Evolutionary conservation across 2,113 vertebrate species (phyloP), one percentile per base, ranked within the genome.

Genomic region (Petroica traversi): DNA sequence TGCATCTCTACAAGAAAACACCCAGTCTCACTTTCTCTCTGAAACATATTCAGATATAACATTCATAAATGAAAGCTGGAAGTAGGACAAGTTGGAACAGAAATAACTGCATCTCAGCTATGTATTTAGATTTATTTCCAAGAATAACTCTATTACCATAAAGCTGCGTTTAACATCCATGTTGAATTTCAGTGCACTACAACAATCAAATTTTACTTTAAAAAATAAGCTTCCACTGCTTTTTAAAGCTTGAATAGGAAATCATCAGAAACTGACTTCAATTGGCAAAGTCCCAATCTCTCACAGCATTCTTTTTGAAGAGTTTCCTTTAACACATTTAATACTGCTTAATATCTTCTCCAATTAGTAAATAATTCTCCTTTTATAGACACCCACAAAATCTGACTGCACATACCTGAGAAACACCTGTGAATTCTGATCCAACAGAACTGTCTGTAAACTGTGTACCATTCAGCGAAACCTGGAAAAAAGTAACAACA

Each of bases 341-440:
- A 73, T 23, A 74, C 5, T 38, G 13, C 9, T 88, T 46, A 64
- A 25, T 34, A 43, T 8, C 9, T 26, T 49, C 4, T 58, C 29
- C 16, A 6, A 11, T 59, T 36, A 69, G 3, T 12, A 89, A 85
- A 22, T 58, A 66, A 71, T 45, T 68, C 52, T 85, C 15, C 23
- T 55, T n/a, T 55, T 40, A 75, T 29, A 67, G 2, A 55, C 6
- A 68, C 8, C 4, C 46, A 71, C 8, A 76, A 77, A 66, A 62
- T 29, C 19, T 48, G 49, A 25, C 34, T 41, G 46, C 31, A 83
- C 95, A 86, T 98, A 99, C 99, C 98, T 99, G 99, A 95, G 99
- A 98, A 93, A 99, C 98, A 91, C 98, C 98, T 9, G 99, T 98
- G 97, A 99, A 99, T 95, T 99, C 99, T 67, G 99, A 98, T 82